These are phyloP conservation scores for Bostrychus sinensis DNA, from an alignment of 2,113 vertebrate genomes.

Conservation along the genomic window DNA sequence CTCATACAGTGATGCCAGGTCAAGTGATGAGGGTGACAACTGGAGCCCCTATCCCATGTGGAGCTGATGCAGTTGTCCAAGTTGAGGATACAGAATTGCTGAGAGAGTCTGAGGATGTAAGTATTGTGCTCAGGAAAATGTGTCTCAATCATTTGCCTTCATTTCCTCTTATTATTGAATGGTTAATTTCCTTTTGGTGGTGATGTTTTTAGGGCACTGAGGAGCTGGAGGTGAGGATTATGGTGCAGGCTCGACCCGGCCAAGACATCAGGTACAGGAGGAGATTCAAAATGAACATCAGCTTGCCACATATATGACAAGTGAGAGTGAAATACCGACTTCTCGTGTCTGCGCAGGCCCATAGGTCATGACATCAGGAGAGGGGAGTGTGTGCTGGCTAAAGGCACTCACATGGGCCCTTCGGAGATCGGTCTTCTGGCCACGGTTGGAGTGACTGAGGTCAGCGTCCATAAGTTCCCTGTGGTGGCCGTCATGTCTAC, in stretches of 20 bases:
- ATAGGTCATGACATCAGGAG: conserved; percentile 99
- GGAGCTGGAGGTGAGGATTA: conserved; percentile 96
- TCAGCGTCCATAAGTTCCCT: conserved; percentile 99
- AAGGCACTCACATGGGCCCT: conserved; percentile 98
- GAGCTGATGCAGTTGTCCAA: conserved; percentile 97
- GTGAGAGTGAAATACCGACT: background rate
- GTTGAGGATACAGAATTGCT: conserved; percentile 98
- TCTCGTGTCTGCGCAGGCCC: conserved; percentile 80
- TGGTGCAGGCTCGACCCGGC: conserved; percentile 95
- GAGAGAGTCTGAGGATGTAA: conserved; percentile 96
- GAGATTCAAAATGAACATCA: background rate
- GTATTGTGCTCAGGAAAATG: conserved; percentile 32
- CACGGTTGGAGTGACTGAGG: conserved; percentile 97
- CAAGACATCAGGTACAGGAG: conserved; percentile 92
- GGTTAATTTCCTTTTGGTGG: background rate
- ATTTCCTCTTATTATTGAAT: background rate
- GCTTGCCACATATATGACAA: background rate
- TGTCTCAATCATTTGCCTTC: no score
- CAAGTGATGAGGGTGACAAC: conserved; percentile 99
- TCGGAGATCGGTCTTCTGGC: conserved; percentile 97
- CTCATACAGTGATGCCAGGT: conserved; percentile 97
- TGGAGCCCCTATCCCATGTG: conserved; percentile 97
- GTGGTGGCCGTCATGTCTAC: conserved; percentile 99
- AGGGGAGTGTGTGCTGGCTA: conserved; percentile 96
- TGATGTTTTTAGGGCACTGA: conserved; percentile 89